Conservation (phyloP, 2,888 invertebrate species). For the Dolomedes plantarius region DNA sequence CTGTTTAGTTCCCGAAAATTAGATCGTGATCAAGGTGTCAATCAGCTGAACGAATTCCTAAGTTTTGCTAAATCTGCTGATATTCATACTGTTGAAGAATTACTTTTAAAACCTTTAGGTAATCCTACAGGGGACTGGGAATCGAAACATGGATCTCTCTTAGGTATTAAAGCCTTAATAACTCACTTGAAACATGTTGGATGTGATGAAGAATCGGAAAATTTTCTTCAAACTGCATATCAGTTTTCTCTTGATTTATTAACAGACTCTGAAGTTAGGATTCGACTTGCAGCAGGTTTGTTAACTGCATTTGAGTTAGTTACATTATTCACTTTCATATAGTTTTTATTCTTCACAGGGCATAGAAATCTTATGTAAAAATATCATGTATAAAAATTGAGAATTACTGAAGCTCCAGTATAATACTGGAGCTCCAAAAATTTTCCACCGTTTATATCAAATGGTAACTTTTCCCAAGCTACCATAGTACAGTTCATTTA, state of each 20-base stretch:
- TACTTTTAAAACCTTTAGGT: conserved; percentile 73
- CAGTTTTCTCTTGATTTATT: conserved; percentile 75
- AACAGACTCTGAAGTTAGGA: conserved; percentile 78
- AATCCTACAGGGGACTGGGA: conserved; percentile 77
- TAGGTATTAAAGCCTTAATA: conserved; percentile 77
- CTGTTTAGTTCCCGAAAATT: conserved; percentile 76
- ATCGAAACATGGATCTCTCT: conserved; percentile 77
- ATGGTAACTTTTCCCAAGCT: too few relatives aligned
- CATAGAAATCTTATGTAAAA: too few relatives aligned
- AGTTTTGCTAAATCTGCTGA: conserved; percentile 43
- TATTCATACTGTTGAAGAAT: conserved; percentile 74
- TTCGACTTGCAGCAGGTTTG: conserved; percentile 78
- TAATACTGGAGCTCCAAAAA: too few relatives aligned
- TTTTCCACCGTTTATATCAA: too few relatives aligned
- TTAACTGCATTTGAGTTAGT: neutral
- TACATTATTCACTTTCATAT: too few relatives aligned
- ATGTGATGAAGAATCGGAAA: conserved; percentile 74
- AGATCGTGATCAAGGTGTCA: conserved; percentile 76
- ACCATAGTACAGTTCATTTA: too few relatives aligned
- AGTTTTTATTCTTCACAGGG: too few relatives aligned
- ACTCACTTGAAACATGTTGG: conserved; percentile 59
- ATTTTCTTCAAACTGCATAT: conserved; percentile 75
- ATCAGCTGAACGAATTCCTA: conserved; percentile 73
- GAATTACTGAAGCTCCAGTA: too few relatives aligned
- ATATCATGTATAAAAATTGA: too few relatives aligned